Base-by-base conservation (phyloP, 2,888 invertebrate species). In the Leucophora obtusa region DNA sequence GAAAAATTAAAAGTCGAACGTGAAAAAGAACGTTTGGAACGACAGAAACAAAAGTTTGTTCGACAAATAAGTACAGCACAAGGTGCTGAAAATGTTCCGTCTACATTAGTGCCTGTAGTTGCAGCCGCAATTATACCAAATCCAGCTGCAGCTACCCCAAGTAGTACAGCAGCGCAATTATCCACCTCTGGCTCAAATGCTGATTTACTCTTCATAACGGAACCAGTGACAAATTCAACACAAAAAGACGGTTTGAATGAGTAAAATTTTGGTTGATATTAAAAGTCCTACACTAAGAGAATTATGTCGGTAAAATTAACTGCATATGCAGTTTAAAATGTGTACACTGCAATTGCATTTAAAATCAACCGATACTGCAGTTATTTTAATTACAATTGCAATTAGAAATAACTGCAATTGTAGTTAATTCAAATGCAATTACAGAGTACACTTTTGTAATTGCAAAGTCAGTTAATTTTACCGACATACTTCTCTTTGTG, bases 1-100 rank as follows among this genome's bases (percentile, higher is more conserved):
- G 92, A 93, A 58, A 93, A 93, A 75, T 89, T 96, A 60, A 94
- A 94, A 85, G 92, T 92, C 56, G 92, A 93, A 70, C 92, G 95
- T 2, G 94, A 94, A 85, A 93, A 93, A 85, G 93, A 94, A 86
- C 92, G 95, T n/a, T 89, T 91, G 7, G 92, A 93, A 70, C 92
- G 92, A 68, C 92, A 93, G 82, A 89, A 93, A 82, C 92, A 92
- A 83, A 93, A 93, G 85, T 90, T 93, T 88, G 93, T 92, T 0
- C 91, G 94, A 70, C 87, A 90, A n/a, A 89, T 90, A 7, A 90
- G 90, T 84, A 89, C 89, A 1, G 87, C 89, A 2, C 89, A 89
- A 1, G 88, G 87, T 7, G 83, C 62, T 33, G 84, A 84, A 10
- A 69, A 59, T 50, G 75, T 71, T 0, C 17, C 77, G 2, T 17